Conservation (phyloP, 2,797 vertebrate species). For the Hydrocynus forskahlii region DNA sequence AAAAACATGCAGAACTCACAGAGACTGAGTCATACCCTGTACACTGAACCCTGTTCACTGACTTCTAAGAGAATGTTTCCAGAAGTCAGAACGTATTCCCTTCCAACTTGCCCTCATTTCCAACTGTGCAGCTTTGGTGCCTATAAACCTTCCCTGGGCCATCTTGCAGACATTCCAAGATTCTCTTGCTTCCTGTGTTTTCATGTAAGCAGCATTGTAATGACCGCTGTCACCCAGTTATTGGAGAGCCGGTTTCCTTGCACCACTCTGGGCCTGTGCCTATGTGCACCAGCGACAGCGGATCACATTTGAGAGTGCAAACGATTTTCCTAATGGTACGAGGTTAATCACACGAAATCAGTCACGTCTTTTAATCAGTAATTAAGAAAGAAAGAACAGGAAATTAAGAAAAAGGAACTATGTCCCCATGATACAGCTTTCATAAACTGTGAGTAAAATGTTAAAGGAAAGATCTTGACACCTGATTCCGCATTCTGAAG, state of each 20-base stretch:
- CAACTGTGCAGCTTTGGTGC: background rate
- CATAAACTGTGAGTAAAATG: background rate
- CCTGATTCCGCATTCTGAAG: constrained; percentile 6
- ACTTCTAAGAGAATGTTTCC: background rate
- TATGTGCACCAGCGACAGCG: constrained; percentile 48
- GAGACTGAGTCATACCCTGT: no score
- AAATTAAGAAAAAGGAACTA: background rate
- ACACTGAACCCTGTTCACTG: background rate
- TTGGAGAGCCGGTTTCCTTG: constrained; percentile 23
- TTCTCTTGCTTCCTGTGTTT: background rate
- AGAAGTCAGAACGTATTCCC: background rate
- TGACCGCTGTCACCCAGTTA: background rate
- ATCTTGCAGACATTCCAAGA: background rate
- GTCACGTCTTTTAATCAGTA: constrained; percentile 17
- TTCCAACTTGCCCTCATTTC: background rate
- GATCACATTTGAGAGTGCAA: background rate
- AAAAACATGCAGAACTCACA: no score
- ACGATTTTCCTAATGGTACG: constrained; percentile 55
- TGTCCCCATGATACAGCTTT: background rate
- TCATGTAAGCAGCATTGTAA: constrained; percentile 25
- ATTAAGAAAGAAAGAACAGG: constrained; percentile 3
- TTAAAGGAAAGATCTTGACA: background rate
- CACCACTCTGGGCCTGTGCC: constrained; percentile 34
- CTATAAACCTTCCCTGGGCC: background rate
- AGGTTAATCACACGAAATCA: constrained; percentile 57